Evolutionary conservation across 2,113 vertebrate genomes (phyloP), one percentile per base, ranked within the genome.

Genomic region (Coptodon bakossiorum): DNA sequence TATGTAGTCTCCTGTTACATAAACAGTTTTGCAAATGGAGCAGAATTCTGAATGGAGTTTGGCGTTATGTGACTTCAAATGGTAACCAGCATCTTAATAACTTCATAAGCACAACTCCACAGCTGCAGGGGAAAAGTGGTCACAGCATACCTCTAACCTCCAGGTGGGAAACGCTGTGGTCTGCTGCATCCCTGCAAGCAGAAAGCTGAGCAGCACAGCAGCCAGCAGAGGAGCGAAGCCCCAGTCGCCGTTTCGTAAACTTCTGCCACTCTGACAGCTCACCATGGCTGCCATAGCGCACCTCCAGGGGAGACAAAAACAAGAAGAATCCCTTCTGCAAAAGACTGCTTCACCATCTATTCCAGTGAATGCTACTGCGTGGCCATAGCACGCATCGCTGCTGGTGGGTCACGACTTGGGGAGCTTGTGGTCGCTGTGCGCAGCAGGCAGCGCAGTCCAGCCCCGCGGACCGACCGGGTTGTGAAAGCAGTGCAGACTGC

Each of bases 121-220:
- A 1, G 45, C 73, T 78, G 73, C 45, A 34, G 3, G 27, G 6
- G 36, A 10, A 27, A 80, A 53, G 89, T 17, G 87, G 45, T 89
- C 89, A 79, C 88, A 92, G 88, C 96, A 92, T 96, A 97, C 97
- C 97, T 97, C 95, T 81, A 91, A 86, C 56, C 92, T 96, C 96
- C 96, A 93, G 91, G 93, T 93, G 82, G 96, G 95, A 43, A 95
- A 93, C 38, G 96, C 96, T 13, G 95, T 45, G 92, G 90, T 91
- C 84, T 90, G 95, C 19, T 96, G 95, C 95, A 95, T 92, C 93
- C 93, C 94, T 57, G 95, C 95, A 27, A 89, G 40, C 87, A 96
- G 86, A 13, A 96, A 82, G 45, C 90, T 91, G 88, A 96, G 91
- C 87, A 96, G 90, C 90, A 91, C 91, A 34, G 93, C 91, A 31